phyloP scores from a whole-genome alignment of 1,140 invertebrate genomes.

The Achroia grisella region DNA sequence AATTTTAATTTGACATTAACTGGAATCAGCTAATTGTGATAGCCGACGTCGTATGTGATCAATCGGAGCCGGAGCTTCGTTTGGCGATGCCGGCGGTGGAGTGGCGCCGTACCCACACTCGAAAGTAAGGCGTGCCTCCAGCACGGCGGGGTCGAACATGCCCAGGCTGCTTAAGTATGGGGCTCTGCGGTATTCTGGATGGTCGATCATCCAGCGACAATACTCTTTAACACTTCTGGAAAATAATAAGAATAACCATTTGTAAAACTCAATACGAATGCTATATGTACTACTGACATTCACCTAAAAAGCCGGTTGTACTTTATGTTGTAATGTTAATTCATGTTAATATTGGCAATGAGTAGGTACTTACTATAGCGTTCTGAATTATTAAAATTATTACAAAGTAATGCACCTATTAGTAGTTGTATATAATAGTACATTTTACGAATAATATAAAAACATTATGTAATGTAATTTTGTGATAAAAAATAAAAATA shows the following conservation, averaged over 20 bases:
- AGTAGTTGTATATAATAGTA: too few relatives aligned
- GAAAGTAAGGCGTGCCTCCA: constrained; percentile 50
- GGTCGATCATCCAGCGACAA: constrained; percentile 71
- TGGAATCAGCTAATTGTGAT: constrained; percentile 33
- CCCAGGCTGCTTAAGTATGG: constrained; percentile 60
- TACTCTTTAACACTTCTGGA: constrained; percentile 70
- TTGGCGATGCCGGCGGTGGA: constrained; percentile 8
- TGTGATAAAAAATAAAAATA: too few relatives aligned
- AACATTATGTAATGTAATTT: too few relatives aligned
- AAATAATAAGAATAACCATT: constrained; percentile 1
- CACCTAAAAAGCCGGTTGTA: too few relatives aligned
- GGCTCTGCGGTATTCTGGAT: constrained; percentile 59
- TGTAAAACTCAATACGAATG: too few relatives aligned
- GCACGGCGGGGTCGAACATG: constrained; percentile 53
- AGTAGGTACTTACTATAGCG: too few relatives aligned
- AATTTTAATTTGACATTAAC: constrained; percentile 4
- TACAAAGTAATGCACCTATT: too few relatives aligned
- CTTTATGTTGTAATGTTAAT: too few relatives aligned
- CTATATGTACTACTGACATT: too few relatives aligned
- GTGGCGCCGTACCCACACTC: constrained; percentile 22
- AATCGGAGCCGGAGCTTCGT: constrained; percentile 29
- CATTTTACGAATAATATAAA: too few relatives aligned
- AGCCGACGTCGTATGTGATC: constrained; percentile 41
- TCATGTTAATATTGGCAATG: too few relatives aligned
- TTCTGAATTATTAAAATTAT: too few relatives aligned